Conservation (phyloP, 2,888 invertebrate species). For the Heliconius sara region DNA sequence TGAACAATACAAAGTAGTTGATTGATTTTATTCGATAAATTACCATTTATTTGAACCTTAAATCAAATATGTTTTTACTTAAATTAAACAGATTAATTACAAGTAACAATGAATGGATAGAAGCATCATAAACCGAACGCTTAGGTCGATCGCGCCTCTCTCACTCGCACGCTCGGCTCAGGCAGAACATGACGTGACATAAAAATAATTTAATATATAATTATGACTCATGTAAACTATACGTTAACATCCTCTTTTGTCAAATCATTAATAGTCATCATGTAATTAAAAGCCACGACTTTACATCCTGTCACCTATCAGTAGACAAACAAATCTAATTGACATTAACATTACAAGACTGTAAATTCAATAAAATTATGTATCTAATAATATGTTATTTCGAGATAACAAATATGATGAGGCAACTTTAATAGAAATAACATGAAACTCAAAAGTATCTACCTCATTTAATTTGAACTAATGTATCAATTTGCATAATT, state of each 20-base stretch:
- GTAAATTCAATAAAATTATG: conserved; percentile 9
- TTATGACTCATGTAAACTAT: neutral
- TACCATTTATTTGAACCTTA: too few relatives aligned
- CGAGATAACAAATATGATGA: conserved; percentile 27
- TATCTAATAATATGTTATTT: conserved; percentile 15
- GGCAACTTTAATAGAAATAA: conserved; percentile 20
- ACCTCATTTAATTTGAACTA: conserved; percentile 25
- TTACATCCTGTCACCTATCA: neutral
- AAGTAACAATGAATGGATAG: too few relatives aligned
- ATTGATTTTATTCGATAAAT: too few relatives aligned
- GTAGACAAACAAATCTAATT: conserved; percentile 7
- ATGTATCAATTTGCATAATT: conserved; percentile 34
- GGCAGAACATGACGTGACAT: too few relatives aligned
- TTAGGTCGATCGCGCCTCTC: too few relatives aligned
- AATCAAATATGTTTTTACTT: too few relatives aligned
- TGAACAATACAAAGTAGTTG: too few relatives aligned
- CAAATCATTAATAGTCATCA: neutral
- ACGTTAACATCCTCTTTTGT: neutral
- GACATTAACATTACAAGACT: neutral
- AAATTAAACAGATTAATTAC: too few relatives aligned
- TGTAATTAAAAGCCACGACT: neutral
- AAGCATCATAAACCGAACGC: too few relatives aligned
- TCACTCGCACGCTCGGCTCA: too few relatives aligned
- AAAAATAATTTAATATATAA: neutral
- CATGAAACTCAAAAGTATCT: conserved; percentile 15